Base-by-base conservation (phyloP, 2,888 invertebrate species). In the Mimas tiliae region DNA sequence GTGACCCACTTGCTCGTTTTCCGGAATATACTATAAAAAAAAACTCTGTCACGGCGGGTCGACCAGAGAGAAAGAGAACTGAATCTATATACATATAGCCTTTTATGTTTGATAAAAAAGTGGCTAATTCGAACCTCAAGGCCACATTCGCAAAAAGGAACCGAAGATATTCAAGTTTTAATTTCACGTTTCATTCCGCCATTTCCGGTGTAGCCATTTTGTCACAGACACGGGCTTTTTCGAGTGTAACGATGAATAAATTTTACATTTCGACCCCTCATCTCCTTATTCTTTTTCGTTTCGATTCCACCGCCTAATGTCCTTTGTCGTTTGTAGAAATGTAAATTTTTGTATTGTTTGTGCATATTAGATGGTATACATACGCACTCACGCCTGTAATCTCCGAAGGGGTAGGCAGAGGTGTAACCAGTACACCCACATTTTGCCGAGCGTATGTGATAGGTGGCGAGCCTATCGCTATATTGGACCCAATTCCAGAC, bases 171-270 rank as follows among this genome's bases (percentile, higher is more conserved):
- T 21, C 58, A 58, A 71, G 72, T 77, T 83, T 82, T 79, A 82
- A 83, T 80, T 82, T 75, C 70, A 71, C 71, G 76, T 74, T 69
- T 74, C 69, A 74, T 67, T 77, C 78, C 76, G 12, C 38, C 16
- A 82, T 80, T 79, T 76, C 68, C 74, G 78, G 77, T 75, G 70
- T 73, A 38, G 58, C 58, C 66, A 71, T 78, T 78, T 73, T 73
- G 71, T 74, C 70, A 58, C 53, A 70, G 73, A 76, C 78, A 72
- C 74, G 75, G 71, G 74, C 74, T 75, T 74, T 71, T 77, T 74
- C 78, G 73, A 42, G 58, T 58, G 78, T 79, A 80, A 79, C 82
- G 81, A 85, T 85, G 85, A 86, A 86, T 85, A 87, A 85, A 85
- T 85, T 85, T 81, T 75, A 79, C 77, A 77, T 79, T 80, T 76